A percentile compares a stretch with the other conserved stretches of the same genome.
Conservation (phyloP, 2,113 vertebrate species). For the Thamnophis sirtalis region DNA sequence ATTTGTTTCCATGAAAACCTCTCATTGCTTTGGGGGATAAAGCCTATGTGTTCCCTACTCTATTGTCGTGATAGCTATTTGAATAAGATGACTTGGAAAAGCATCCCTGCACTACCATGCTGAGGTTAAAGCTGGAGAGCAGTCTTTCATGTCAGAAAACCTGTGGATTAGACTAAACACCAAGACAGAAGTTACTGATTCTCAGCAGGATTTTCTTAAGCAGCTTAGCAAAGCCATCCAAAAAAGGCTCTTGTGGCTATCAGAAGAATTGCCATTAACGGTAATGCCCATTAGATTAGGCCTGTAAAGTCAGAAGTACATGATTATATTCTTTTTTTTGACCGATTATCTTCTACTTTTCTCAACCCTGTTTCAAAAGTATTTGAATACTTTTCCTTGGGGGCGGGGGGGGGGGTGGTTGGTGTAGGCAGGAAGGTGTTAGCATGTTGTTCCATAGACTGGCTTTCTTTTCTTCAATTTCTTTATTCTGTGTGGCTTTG, state of each 20-base stretch:
- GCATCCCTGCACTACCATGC: neutral
- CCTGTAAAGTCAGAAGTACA: neutral
- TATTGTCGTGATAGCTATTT: neutral
- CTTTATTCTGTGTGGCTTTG: neutral
- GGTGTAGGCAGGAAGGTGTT: neutral
- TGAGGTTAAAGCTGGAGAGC: neutral
- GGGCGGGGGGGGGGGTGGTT: neutral
- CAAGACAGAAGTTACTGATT: neutral
- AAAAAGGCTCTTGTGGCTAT: conserved; percentile 14
- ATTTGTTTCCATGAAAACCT: conserved; percentile 14
- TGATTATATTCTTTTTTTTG: neutral
- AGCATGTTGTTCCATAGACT: neutral
- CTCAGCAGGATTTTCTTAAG: neutral
- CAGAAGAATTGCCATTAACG: neutral
- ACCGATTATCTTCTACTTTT: neutral
- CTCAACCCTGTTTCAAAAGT: neutral
- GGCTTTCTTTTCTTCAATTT: neutral
- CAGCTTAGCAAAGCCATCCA: neutral
- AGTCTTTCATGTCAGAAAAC: conserved; percentile 3
- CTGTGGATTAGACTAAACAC: neutral
- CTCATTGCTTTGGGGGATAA: neutral
- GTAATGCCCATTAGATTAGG: neutral
- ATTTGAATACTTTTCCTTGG: neutral
- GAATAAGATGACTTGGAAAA: neutral
- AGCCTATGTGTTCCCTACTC: neutral